Conservation (phyloP, 2,888 invertebrate genomes). For the Hypercompe scribonia region DNA sequence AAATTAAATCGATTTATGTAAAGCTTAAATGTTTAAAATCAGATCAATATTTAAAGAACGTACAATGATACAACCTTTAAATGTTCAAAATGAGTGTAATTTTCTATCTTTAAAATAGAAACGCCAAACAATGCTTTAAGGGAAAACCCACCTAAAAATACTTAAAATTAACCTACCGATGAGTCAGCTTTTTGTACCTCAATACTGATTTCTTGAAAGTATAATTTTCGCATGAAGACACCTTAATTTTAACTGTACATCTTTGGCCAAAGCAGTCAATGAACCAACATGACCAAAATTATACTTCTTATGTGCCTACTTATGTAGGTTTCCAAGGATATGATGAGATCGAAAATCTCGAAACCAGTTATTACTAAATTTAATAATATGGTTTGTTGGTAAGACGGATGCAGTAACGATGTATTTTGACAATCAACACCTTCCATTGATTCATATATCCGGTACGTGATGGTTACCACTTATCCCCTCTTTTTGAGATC, state of each 20-base stretch:
- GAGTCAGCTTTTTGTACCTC: background rate
- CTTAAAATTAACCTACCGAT: no score
- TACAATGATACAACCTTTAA: background rate
- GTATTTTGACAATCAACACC: conserved; percentile 20
- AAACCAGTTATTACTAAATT: conserved; percentile 14
- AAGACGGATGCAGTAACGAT: conserved; percentile 17
- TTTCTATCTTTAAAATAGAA: background rate
- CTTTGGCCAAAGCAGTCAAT: conserved; percentile 17
- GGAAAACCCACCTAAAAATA: background rate
- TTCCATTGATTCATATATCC: conserved; percentile 22
- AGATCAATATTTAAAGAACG: no score
- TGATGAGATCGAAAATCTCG: conserved; percentile 8
- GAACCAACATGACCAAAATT: conserved; percentile 30
- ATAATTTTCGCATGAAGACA: background rate
- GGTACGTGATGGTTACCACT: conserved; percentile 12
- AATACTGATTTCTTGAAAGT: background rate
- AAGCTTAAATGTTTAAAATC: no score
- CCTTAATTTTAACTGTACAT: background rate
- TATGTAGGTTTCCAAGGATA: conserved; percentile 16
- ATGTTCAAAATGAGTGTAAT: background rate
- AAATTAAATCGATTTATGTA: no score
- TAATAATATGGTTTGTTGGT: conserved; percentile 16
- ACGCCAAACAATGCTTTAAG: background rate
- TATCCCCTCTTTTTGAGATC: background rate
- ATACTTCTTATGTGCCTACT: background rate